A percentile compares a stretch with the other conserved stretches of the same genome.
Evolutionary conservation across 2,113 vertebrate genomes (phyloP).

Genomic region (Piaya cayana): DNA sequence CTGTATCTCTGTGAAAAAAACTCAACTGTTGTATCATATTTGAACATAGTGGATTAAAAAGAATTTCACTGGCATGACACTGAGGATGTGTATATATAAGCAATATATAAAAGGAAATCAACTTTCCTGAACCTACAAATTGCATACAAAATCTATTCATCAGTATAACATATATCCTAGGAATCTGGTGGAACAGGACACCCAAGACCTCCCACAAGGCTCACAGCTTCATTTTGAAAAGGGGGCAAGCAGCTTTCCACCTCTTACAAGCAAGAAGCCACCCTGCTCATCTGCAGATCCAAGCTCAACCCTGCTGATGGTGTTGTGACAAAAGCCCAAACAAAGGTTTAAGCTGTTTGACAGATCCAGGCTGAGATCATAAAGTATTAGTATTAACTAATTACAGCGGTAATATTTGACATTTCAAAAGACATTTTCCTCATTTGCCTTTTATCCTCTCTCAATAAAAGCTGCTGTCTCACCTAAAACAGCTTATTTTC

Average conservation of each 20-base stretch:
- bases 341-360: not conserved
- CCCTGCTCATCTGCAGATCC: not conserved
- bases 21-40: not conserved
- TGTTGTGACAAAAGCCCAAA: not conserved
- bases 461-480: not conserved
- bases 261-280: not conserved
- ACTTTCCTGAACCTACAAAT: not conserved
- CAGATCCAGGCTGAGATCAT: not conserved
- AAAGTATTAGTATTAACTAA: not conserved
- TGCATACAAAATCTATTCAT: not conserved
- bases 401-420: not conserved
- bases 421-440: not conserved
- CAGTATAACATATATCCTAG: not conserved
- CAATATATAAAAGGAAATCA: not conserved
- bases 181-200: not conserved
- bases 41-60: not conserved
- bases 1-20: not conserved
- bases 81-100: not conserved
- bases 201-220: not conserved
- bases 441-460: not conserved
- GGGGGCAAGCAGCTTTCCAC: fast-evolving
- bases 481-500: not conserved
- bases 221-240: not conserved
- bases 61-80: not conserved
- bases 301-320: not conserved